phyloP scores from a whole-genome alignment of 2,797 vertebrate species.

The Poecilia picta region DNA sequence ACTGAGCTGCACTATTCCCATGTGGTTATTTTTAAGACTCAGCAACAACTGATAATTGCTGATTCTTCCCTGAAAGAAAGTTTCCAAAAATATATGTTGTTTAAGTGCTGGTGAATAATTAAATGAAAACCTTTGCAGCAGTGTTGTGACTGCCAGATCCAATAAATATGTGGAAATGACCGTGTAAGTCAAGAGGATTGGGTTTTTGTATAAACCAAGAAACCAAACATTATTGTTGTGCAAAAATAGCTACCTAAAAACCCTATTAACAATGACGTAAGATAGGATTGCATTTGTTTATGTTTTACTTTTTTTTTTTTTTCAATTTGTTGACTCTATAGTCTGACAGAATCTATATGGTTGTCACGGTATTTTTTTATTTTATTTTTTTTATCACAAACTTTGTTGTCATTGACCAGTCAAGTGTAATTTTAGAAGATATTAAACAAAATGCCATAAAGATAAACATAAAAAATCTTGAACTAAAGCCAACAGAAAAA shows the following conservation, averaged over 20 bases:
- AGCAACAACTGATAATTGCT: conserved; percentile 37
- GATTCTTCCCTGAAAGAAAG: conserved; percentile 25
- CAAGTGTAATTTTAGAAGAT: background rate
- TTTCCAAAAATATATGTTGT: background rate
- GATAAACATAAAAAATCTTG: background rate
- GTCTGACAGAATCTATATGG: background rate
- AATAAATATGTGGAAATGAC: conserved; percentile 1
- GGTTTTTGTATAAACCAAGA: background rate
- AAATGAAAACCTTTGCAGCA: conserved; percentile 4
- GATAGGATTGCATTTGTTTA: background rate
- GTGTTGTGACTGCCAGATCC: background rate
- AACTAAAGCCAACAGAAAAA: background rate
- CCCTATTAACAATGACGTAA: background rate
- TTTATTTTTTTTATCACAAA: background rate
- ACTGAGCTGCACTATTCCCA: conserved; percentile 19
- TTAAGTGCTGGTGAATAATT: background rate
- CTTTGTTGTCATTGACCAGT: background rate
- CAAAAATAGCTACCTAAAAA: background rate
- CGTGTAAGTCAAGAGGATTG: background rate
- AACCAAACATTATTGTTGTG: background rate
- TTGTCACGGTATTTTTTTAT: background rate
- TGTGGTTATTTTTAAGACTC: conserved; percentile 35
- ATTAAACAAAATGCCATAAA: background rate
- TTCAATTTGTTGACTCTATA: background rate
- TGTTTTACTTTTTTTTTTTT: background rate